A percentile compares a stretch with the other conserved stretches of the same genome.
phyloP scores from a whole-genome alignment of 2,888 invertebrate genomes.

The Prenolepis imparis region DNA sequence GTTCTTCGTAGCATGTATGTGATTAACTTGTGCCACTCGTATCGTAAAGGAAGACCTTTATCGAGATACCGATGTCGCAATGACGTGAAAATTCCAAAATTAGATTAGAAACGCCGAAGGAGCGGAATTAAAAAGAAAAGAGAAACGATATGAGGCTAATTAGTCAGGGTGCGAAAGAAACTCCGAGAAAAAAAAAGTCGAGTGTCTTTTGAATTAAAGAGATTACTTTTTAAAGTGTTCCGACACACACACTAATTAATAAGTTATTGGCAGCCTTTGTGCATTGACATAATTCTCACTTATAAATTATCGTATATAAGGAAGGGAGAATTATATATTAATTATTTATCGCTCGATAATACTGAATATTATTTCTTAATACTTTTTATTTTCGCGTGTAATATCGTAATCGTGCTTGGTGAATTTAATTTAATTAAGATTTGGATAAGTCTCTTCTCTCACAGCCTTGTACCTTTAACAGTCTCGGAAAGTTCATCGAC shows the following conservation, averaged over 20 bases:
- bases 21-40: slow-evolving; percentile 84
- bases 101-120: slow-evolving; percentile 45
- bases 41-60: slow-evolving; percentile 69
- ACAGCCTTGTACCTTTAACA: background rate
- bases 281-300: background rate
- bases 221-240: slow-evolving; percentile 14
- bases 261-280: slow-evolving; percentile 24
- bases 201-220: slow-evolving; percentile 27
- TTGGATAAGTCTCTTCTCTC: background rate
- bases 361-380: background rate
- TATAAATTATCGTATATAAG: background rate
- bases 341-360: slow-evolving; percentile 7
- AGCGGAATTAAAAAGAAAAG: slow-evolving; percentile 31
- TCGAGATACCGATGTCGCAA: slow-evolving; percentile 60
- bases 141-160: slow-evolving; percentile 3
- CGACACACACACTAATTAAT: background rate
- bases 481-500: background rate
- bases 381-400: background rate
- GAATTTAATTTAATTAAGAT: background rate
- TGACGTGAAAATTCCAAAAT: slow-evolving; percentile 52
- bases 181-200: background rate
- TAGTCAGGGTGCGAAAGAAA: slow-evolving; percentile 17
- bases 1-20: slow-evolving; percentile 76
- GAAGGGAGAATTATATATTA: background rate
- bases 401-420: background rate